A percentile compares a stretch with the other conserved stretches of the same genome.
These are phyloP conservation scores for Myotis daubentonii DNA, from an alignment of 2,797 vertebrate genomes.

Conservation along the genomic window DNA sequence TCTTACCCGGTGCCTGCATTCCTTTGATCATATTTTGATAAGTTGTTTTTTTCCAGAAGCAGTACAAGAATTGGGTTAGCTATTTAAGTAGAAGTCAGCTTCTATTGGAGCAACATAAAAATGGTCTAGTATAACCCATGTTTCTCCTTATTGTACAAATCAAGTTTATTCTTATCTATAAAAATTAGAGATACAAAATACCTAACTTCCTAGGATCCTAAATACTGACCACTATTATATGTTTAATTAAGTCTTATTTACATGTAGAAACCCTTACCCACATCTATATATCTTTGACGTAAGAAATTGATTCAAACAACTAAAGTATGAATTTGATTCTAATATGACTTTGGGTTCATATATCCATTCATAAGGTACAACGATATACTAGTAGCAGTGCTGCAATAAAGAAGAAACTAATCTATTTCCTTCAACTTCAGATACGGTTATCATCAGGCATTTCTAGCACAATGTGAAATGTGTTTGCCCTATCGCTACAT, in stretches of 20 bases:
- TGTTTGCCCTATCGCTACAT: neutral
- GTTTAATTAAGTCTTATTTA: constrained; percentile 9
- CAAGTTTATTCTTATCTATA: constrained; percentile 57
- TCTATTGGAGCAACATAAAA: constrained; percentile 51
- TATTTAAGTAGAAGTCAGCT: constrained; percentile 64
- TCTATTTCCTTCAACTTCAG: neutral
- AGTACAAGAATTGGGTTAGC: constrained; percentile 35
- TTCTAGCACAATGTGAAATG: neutral
- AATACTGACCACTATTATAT: constrained; percentile 27
- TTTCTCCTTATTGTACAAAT: constrained; percentile 43
- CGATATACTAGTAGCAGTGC: neutral
- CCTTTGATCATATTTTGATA: constrained; percentile 72
- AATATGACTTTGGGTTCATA: neutral
- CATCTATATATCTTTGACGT: constrained; percentile 37
- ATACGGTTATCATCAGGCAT: neutral
- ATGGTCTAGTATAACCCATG: neutral
- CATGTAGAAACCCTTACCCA: constrained; percentile 36
- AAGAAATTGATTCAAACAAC: constrained; percentile 22
- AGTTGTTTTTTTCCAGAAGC: constrained; percentile 55
- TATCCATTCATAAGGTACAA: neutral
- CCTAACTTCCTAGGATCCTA: constrained; percentile 51
- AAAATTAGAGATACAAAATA: constrained; percentile 61
- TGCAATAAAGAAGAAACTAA: neutral
- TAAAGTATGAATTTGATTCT: constrained; percentile 43
- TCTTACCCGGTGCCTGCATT: neutral